A percentile compares a stretch with the other conserved stretches of the same genome.
These are phyloP conservation scores for Peromyscus eremicus DNA, from an alignment of 2,797 vertebrate species.

Conservation along the genomic window DNA sequence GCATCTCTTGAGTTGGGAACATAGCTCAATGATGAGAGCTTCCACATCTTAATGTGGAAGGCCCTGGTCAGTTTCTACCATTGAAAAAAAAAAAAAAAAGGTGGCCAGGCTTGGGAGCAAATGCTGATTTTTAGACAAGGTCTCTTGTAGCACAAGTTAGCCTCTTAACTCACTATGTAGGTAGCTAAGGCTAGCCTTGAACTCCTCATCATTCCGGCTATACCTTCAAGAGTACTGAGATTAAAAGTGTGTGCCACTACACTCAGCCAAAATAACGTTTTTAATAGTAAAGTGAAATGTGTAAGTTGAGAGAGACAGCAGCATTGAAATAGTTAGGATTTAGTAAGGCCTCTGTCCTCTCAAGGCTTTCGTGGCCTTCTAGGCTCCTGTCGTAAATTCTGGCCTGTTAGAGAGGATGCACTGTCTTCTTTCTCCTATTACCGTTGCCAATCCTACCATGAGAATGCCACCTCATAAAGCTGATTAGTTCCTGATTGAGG, in stretches of 20 bases:
- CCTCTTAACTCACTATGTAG: background rate
- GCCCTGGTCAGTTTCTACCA: background rate
- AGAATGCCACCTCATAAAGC: background rate
- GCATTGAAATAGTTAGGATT: conserved; percentile 24
- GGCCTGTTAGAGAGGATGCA: background rate
- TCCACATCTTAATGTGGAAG: background rate
- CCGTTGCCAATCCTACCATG: background rate
- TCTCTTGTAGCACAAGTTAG: background rate
- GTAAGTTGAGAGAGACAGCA: conserved; percentile 34
- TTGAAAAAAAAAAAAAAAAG: background rate
- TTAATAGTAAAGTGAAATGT: conserved; percentile 37
- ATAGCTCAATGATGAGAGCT: background rate
- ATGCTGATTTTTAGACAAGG: background rate
- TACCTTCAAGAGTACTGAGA: background rate
- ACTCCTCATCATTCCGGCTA: background rate
- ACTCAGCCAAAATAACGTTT: background rate
- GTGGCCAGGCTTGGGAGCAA: background rate
- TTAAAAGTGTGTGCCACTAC: background rate
- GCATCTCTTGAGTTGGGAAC: background rate
- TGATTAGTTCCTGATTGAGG: background rate
- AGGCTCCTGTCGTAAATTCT: background rate
- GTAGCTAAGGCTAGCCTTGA: background rate
- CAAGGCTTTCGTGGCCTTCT: background rate
- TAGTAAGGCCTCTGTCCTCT: background rate
- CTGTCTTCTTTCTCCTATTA: background rate